Percentiles rank a stretch among this genome's conserved stretches.
Evolutionary conservation across 2,888 invertebrate species (phyloP).

Genomic region (Phyllotreta cruciferae): DNA sequence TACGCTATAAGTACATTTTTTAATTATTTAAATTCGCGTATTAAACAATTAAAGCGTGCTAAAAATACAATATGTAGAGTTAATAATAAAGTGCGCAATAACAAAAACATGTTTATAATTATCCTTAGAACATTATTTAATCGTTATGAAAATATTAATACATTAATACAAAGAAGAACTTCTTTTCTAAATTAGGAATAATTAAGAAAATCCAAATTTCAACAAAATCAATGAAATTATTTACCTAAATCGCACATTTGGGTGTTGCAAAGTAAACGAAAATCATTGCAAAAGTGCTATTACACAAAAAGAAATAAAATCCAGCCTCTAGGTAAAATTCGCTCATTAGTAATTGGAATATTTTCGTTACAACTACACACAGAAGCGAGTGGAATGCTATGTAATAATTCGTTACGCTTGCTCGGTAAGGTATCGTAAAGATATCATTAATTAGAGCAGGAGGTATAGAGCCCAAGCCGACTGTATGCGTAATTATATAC

Average conservation of each 20-base stretch:
- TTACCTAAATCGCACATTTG: conserved; percentile 6
- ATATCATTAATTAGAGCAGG: conserved; percentile 50
- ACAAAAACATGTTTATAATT: too few species aligned
- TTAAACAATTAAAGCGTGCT: too few species aligned
- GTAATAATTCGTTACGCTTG: conserved; percentile 48
- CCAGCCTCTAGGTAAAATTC: conserved; percentile 66
- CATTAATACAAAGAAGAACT: too few species aligned
- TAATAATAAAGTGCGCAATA: too few species aligned
- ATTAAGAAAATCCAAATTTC: too few species aligned
- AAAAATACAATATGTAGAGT: too few species aligned
- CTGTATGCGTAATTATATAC: conserved; percentile 51
- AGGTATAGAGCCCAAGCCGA: conserved; percentile 55
- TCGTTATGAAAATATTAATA: too few species aligned
- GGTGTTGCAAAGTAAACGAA: conserved; percentile 50
- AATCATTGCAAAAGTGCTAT: conserved; percentile 65
- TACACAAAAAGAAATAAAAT: conserved; percentile 69
- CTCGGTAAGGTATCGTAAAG: conserved; percentile 50
- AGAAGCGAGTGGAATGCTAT: conserved; percentile 52
- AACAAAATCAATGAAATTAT: too few species aligned
- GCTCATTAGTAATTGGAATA: conserved; percentile 63
- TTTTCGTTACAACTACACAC: conserved; percentile 56
- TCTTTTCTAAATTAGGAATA: too few species aligned
- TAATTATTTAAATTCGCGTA: too few species aligned
- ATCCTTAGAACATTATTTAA: too few species aligned
- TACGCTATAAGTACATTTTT: too few species aligned